Percentiles rank a stretch among this genome's conserved stretches.
These are phyloP conservation scores for Hyalella azteca DNA, from an alignment of 2,888 invertebrate genomes.

Conservation along the genomic window DNA sequence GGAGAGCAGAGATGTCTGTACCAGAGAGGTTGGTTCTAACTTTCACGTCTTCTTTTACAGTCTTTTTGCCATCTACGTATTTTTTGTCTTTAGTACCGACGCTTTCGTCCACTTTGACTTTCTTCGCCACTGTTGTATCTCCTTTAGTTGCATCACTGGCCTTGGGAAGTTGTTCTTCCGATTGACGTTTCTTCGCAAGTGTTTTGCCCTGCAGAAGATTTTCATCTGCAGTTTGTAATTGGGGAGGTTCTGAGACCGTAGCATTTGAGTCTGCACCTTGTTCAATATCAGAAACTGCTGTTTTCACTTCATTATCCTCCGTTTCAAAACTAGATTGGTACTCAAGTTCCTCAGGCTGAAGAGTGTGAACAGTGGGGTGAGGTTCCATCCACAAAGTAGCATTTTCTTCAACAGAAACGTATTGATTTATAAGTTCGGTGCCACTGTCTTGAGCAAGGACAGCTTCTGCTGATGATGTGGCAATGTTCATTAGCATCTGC, in stretches of 20 bases:
- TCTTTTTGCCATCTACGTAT: constrained; percentile 62
- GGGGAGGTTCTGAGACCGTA: constrained; percentile 46
- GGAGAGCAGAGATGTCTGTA: background rate
- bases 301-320: constrained; percentile 42
- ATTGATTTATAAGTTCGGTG: constrained; percentile 13
- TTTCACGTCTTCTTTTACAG: constrained; percentile 61
- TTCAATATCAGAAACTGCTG: constrained; percentile 48
- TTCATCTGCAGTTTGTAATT: background rate
- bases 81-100: constrained; percentile 17
- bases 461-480: constrained; percentile 43
- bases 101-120: constrained; percentile 50
- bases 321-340: constrained; percentile 47
- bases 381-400: constrained; percentile 39
- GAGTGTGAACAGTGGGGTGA: constrained; percentile 42
- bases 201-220: constrained; percentile 3
- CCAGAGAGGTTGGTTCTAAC: constrained; percentile 26
- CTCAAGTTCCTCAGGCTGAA: background rate
- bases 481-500: constrained; percentile 44
- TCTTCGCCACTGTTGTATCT: constrained; percentile 53
- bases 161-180: constrained; percentile 38
- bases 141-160: background rate
- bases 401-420: constrained; percentile 39
- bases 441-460: constrained; percentile 51
- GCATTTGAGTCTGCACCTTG: constrained; percentile 50
- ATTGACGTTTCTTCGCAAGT: constrained; percentile 49